A percentile compares a stretch with the other conserved stretches of the same genome.
Evolutionary conservation across 1,140 invertebrate species (phyloP).

Genomic region (Bombus confusus): DNA sequence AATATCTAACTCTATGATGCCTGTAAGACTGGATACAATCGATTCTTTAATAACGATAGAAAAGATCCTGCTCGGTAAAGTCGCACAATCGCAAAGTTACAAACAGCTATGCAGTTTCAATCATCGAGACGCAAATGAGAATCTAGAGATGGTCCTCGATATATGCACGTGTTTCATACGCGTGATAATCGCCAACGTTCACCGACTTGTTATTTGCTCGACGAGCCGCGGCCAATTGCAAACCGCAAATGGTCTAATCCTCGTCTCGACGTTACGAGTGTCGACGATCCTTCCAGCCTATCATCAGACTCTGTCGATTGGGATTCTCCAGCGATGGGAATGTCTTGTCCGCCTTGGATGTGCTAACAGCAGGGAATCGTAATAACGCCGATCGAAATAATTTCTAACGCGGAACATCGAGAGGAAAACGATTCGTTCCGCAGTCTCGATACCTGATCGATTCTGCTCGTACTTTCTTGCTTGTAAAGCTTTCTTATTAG

Average conservation of each 20-base stretch:
- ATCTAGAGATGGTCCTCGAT: not conserved
- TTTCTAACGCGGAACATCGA: not conserved
- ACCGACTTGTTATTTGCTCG: constrained; percentile 45
- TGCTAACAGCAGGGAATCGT: constrained; percentile 24
- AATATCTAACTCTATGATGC: not conserved
- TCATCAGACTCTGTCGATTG: constrained; percentile 39
- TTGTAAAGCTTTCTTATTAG: not conserved
- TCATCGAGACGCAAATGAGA: not conserved
- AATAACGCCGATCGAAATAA: constrained; percentile 9
- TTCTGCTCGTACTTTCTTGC: not conserved
- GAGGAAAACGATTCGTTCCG: not conserved
- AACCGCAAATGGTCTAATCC: constrained; percentile 47
- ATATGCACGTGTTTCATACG: not conserved
- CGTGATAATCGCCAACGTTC: constrained; percentile 38
- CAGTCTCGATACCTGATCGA: not conserved
- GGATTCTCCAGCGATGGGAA: constrained; percentile 1
- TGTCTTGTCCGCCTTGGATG: not conserved
- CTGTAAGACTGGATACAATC: not conserved
- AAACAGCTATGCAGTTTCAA: not conserved
- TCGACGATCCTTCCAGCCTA: constrained; percentile 6
- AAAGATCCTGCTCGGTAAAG: not conserved
- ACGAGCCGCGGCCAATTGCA: constrained; percentile 50
- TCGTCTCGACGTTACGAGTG: constrained; percentile 14
- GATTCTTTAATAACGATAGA: not conserved
- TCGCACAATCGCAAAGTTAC: too few relatives aligned